Conservation (phyloP, 2,113 vertebrate genomes). For the Antennarius striatus region DNA sequence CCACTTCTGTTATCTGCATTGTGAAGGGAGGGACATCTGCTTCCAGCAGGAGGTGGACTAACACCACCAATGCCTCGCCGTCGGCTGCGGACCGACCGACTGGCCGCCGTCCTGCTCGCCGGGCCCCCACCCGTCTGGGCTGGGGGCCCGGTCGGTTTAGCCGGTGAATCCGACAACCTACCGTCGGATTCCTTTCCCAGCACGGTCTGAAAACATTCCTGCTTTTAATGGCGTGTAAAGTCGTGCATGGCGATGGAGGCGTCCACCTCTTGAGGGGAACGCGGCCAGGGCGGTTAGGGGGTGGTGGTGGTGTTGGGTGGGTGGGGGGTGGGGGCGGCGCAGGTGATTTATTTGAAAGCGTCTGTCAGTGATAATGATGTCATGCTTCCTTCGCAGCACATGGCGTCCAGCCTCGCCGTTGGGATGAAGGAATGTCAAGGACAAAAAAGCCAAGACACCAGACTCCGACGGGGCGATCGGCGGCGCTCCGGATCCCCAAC, state of each 20-base stretch:
- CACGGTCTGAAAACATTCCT: slow-evolving; percentile 88
- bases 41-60: slow-evolving; percentile 78
- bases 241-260: too few species aligned
- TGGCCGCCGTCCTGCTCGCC: too few species aligned
- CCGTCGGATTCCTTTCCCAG: slow-evolving; percentile 25
- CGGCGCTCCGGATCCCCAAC: too few species aligned
- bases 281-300: too few species aligned
- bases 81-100: neutral
- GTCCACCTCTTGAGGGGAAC: too few species aligned
- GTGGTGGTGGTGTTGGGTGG: too few species aligned
- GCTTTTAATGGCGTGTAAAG: slow-evolving; percentile 79
- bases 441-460: slow-evolving; percentile 83
- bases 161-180: slow-evolving; percentile 60
- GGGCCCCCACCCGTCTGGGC: too few species aligned
- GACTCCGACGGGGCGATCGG: slow-evolving; percentile 63
- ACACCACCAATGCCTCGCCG: slow-evolving; percentile 56
- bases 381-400: slow-evolving; percentile 89
- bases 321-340: slow-evolving; percentile 21
- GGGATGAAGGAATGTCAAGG: slow-evolving; percentile 98
- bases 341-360: slow-evolving; percentile 96
- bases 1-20: slow-evolving; percentile 64
- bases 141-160: slow-evolving; percentile 36
- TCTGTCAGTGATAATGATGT: slow-evolving; percentile 95
- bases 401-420: slow-evolving; percentile 87
- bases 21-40: slow-evolving; percentile 46